Conservation (phyloP, 2,888 invertebrate species). For the Gastracanthus pulcherrimus region DNA sequence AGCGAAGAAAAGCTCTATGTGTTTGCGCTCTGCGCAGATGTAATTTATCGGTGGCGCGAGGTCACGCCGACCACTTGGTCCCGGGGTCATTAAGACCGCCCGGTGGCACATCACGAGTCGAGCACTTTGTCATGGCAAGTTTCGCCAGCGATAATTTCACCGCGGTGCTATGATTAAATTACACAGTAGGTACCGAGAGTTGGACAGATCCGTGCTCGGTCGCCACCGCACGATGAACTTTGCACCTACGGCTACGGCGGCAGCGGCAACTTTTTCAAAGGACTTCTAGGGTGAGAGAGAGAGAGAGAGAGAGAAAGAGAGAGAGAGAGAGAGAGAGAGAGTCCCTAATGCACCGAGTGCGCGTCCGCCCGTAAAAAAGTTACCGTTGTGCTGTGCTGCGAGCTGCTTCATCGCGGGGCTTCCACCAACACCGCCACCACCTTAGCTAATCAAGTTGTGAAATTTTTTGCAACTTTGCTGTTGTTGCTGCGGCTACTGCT, state of each 20-base stretch:
- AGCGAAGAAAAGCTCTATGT: too few relatives aligned
- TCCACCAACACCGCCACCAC: background rate
- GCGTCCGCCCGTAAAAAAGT: conserved; percentile 2
- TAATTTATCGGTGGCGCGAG: conserved; percentile 61
- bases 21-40: conserved; percentile 27
- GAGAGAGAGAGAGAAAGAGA: too few relatives aligned
- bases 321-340: too few relatives aligned
- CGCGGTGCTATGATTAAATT: conserved; percentile 67
- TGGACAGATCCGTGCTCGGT: too few relatives aligned
- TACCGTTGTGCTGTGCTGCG: background rate
- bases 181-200: conserved; percentile 53
- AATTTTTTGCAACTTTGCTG: conserved; percentile 14
- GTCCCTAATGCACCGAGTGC: background rate
- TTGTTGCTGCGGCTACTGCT: too few relatives aligned
- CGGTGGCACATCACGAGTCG: conserved; percentile 64
- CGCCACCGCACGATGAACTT: background rate
- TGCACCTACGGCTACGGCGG: background rate
- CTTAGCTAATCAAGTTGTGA: conserved; percentile 18
- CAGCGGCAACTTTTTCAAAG: background rate
- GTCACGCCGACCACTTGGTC: conserved; percentile 52
- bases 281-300: too few relatives aligned
- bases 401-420: background rate
- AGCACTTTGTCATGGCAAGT: conserved; percentile 67
- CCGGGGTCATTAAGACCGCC: conserved; percentile 61
- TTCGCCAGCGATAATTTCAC: conserved; percentile 66